Conservation (phyloP, 2,113 vertebrate species). For the Nothocercus julius region DNA sequence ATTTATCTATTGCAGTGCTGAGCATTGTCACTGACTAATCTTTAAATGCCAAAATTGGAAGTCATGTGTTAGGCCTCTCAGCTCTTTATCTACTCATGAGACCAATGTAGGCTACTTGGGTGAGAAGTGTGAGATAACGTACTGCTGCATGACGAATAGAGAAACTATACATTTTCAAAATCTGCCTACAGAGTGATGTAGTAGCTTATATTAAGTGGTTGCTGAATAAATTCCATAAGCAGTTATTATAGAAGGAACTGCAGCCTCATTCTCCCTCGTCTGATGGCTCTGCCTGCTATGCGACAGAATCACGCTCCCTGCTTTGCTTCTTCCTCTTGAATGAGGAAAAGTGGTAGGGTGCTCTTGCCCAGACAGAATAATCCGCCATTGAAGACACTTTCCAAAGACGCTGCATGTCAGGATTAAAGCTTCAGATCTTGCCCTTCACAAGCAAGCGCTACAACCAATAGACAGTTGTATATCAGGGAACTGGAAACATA, state of each 20-base stretch:
- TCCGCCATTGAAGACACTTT: neutral
- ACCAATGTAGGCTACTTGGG: neutral
- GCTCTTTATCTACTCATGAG: neutral
- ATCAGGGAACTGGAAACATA: neutral
- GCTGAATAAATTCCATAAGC: neutral
- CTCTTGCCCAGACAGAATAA: neutral
- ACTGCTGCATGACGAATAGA: neutral
- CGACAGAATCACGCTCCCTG: neutral
- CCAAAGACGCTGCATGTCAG: neutral
- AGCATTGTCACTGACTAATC: neutral
- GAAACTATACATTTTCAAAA: fast-evolving
- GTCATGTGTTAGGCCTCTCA: neutral
- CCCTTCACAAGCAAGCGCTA: neutral
- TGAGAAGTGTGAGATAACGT: neutral
- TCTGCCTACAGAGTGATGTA: neutral
- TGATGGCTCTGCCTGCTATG: neutral
- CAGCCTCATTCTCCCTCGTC: neutral
- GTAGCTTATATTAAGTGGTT: neutral
- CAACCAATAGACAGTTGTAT: neutral
- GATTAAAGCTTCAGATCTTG: neutral
- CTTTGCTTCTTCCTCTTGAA: neutral
- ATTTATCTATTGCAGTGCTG: neutral
- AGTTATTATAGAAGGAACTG: neutral
- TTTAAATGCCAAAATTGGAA: neutral
- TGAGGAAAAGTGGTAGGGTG: neutral